A percentile compares a stretch with the other conserved stretches of the same genome.
Conservation (phyloP, 2,888 invertebrate genomes). For the Melieria crassipennis region DNA sequence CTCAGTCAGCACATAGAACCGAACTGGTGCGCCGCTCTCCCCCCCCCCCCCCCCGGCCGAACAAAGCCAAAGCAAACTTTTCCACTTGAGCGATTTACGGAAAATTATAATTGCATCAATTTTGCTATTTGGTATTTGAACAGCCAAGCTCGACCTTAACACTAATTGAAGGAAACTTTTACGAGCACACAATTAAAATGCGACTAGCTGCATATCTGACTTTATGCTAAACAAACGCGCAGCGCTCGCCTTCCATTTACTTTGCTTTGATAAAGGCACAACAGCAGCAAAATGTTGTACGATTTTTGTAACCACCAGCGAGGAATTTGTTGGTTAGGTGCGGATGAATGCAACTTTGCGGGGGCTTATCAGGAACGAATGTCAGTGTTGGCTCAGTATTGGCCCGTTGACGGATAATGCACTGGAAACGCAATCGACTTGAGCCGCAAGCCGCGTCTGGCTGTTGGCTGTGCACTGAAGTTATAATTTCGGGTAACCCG, state of each 20-base stretch:
- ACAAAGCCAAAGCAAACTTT: constrained; percentile 2
- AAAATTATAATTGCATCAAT: constrained; percentile 16
- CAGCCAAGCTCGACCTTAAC: constrained; percentile 36
- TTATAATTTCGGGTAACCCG: too few species aligned
- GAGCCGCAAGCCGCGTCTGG: too few species aligned
- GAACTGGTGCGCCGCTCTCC: too few species aligned
- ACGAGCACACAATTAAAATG: constrained; percentile 10
- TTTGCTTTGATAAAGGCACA: neutral
- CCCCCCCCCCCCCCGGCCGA: neutral
- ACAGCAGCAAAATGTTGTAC: neutral
- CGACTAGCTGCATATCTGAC: neutral
- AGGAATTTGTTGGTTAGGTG: too few species aligned
- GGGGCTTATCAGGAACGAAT: too few species aligned
- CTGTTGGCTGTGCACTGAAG: too few species aligned
- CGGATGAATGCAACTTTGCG: too few species aligned
- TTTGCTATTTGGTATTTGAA: constrained; percentile 23
- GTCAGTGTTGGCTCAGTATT: too few species aligned
- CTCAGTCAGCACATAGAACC: too few species aligned
- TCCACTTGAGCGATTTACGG: constrained; percentile 25
- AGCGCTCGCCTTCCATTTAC: neutral
- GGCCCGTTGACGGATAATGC: too few species aligned
- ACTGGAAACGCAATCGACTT: too few species aligned
- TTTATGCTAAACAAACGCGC: neutral
- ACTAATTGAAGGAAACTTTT: constrained; percentile 36
- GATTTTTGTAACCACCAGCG: too few species aligned